Conservation (phyloP, 2,888 invertebrate species). For the Halocaridina rubra region DNA sequence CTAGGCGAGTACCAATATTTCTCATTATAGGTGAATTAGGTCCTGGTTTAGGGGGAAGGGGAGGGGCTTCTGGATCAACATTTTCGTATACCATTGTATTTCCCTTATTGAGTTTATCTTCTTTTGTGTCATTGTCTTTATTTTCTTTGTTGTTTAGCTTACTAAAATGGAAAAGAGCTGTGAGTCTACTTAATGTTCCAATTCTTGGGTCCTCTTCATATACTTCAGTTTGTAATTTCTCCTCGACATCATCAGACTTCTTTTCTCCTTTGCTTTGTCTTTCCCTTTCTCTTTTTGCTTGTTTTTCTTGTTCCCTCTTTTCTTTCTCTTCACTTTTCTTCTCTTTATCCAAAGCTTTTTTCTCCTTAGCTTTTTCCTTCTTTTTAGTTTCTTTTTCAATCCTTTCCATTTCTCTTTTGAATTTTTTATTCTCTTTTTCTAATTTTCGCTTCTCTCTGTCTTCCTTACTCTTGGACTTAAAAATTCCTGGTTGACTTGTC, state of each 20-base stretch:
- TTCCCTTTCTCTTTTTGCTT: slow-evolving; percentile 14
- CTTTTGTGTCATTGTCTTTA: slow-evolving; percentile 5
- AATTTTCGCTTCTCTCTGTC: slow-evolving; percentile 38
- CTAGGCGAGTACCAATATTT: slow-evolving; percentile 54
- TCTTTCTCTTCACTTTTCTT: slow-evolving; percentile 16
- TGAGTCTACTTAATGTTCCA: slow-evolving; percentile 51
- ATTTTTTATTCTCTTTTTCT: slow-evolving; percentile 38
- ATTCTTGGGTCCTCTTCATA: slow-evolving; percentile 45
- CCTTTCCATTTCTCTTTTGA: slow-evolving; percentile 30
- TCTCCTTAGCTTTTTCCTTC: slow-evolving; percentile 32
- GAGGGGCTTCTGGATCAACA: slow-evolving; percentile 38
- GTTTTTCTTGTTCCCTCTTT: slow-evolving; percentile 2
- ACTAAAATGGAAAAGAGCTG: slow-evolving; percentile 59
- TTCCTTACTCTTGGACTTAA: slow-evolving; percentile 34
- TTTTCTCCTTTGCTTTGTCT: slow-evolving; percentile 34
- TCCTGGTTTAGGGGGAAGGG: slow-evolving; percentile 60
- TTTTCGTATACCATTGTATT: neutral
- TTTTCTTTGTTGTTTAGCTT: slow-evolving; percentile 46
- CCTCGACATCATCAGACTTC: slow-evolving; percentile 29
- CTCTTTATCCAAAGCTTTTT: slow-evolving; percentile 23
- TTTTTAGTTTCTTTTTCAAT: slow-evolving; percentile 44
- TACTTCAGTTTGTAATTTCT: neutral
- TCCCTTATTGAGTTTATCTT: neutral
- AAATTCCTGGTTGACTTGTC: slow-evolving; percentile 28
- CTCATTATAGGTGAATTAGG: slow-evolving; percentile 60